phyloP scores from a whole-genome alignment of 2,888 invertebrate species.

The Cosmia pyralina region DNA sequence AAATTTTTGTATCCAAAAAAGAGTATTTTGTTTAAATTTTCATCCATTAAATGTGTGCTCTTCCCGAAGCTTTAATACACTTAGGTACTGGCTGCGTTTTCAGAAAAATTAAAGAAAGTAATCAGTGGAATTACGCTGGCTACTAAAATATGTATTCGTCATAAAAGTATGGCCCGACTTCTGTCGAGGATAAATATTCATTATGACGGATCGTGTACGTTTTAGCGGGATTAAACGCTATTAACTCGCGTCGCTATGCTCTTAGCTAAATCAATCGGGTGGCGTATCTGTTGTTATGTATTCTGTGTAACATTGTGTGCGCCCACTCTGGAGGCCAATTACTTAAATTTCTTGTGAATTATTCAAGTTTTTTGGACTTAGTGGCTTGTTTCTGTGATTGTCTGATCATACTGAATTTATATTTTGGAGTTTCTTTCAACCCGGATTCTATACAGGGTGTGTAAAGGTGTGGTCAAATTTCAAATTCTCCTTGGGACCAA shows the following conservation, averaged over 20 bases:
- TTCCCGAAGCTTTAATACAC: conserved; percentile 84
- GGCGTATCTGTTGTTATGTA: conserved; percentile 64
- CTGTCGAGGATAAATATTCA: conserved; percentile 89
- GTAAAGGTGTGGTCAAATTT: too few relatives aligned
- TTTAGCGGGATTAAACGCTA: conserved; percentile 89
- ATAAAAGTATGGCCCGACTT: conserved; percentile 89
- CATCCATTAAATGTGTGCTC: conserved; percentile 82
- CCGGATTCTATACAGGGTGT: too few relatives aligned
- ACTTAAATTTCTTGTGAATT: conserved; percentile 53
- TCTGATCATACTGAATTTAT: not conserved
- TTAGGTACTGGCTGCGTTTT: conserved; percentile 80
- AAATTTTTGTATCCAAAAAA: conserved; percentile 52
- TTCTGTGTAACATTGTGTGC: conserved; percentile 53
- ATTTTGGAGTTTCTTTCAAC: not conserved
- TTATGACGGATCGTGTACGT: conserved; percentile 88
- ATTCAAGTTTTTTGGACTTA: conserved; percentile 52
- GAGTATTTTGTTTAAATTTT: conserved; percentile 76
- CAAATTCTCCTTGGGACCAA: too few relatives aligned
- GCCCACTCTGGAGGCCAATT: conserved; percentile 49
- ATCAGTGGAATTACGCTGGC: conserved; percentile 88
- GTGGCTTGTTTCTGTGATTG: conserved; percentile 19
- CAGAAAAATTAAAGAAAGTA: conserved; percentile 89
- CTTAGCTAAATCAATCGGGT: conserved; percentile 85
- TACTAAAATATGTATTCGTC: conserved; percentile 90
- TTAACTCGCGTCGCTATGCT: conserved; percentile 82